phyloP scores from a whole-genome alignment of 2,113 vertebrate genomes.

The Hippoglossus stenolepis region DNA sequence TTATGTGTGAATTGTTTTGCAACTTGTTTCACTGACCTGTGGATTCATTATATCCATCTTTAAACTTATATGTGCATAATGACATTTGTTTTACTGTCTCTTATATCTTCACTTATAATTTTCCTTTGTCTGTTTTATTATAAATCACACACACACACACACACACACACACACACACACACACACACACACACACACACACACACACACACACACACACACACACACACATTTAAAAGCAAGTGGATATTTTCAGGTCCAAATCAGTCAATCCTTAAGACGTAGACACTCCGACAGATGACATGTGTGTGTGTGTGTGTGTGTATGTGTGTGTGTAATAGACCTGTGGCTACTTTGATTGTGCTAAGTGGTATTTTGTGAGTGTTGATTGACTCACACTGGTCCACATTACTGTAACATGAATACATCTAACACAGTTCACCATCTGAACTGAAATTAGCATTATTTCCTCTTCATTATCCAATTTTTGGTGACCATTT shows the following conservation, averaged over 20 bases:
- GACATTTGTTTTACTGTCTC: too few relatives aligned
- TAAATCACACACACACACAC: slow-evolving; percentile 6
- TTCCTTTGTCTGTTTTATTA: too few relatives aligned
- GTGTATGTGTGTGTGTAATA: slow-evolving; percentile 11
- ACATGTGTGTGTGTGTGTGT: too few relatives aligned
- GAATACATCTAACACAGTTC: background rate
- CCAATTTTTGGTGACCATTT: too few relatives aligned
- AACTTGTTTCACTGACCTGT: too few relatives aligned
- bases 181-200: background rate
- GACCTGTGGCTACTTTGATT: slow-evolving; percentile 27
- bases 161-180: slow-evolving; percentile 13
- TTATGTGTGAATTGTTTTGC: too few relatives aligned
- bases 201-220: slow-evolving; percentile 17
- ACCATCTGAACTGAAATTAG: background rate
- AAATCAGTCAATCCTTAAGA: too few relatives aligned
- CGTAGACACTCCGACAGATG: too few relatives aligned
- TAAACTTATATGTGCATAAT: too few relatives aligned
- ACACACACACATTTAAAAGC: slow-evolving; percentile 6
- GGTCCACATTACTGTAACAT: slow-evolving; percentile 14
- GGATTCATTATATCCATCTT: too few relatives aligned
- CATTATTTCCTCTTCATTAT: background rate
- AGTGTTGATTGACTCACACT: slow-evolving; percentile 53
- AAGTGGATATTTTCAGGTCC: background rate
- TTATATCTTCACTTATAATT: too few relatives aligned
- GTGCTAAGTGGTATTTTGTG: slow-evolving; percentile 52